A percentile compares a stretch with the other conserved stretches of the same genome.
Conservation (phyloP, 2,888 invertebrate genomes). For the Theretra japonica region DNA sequence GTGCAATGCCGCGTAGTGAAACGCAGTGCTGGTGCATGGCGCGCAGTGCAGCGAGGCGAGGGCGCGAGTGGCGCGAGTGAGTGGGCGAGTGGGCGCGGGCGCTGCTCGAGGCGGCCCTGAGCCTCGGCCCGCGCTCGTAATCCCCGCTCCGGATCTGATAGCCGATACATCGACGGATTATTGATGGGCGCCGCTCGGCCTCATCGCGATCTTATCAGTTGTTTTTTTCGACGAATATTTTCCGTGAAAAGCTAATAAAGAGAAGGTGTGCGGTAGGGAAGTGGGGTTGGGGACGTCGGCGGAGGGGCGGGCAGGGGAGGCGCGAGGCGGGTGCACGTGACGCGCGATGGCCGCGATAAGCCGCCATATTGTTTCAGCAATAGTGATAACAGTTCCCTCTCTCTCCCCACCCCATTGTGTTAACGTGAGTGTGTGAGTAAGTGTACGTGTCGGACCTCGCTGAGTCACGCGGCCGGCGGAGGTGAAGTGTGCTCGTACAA, state of each 20-base stretch:
- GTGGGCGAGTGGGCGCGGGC: slow-evolving; percentile 27
- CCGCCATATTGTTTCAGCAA: slow-evolving; percentile 77
- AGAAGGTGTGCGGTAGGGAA: slow-evolving; percentile 36
- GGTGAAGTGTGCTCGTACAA: neutral
- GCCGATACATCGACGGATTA: slow-evolving; percentile 66
- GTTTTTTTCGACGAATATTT: slow-evolving; percentile 77
- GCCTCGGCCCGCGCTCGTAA: slow-evolving; percentile 28
- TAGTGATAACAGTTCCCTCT: slow-evolving; percentile 29
- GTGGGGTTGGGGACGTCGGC: slow-evolving; percentile 45
- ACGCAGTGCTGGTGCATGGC: slow-evolving; percentile 23
- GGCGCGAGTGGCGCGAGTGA: slow-evolving; percentile 30
- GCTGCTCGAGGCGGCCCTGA: slow-evolving; percentile 10
- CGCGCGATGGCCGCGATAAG: slow-evolving; percentile 64
- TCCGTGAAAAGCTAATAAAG: slow-evolving; percentile 78
- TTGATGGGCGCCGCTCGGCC: slow-evolving; percentile 76
- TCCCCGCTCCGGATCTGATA: slow-evolving; percentile 52
- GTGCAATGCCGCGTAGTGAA: slow-evolving; percentile 18
- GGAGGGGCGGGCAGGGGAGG: slow-evolving; percentile 45
- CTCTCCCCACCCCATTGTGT: slow-evolving; percentile 29
- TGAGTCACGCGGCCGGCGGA: neutral
- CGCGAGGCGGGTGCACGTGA: slow-evolving; percentile 59
- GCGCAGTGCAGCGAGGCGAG: slow-evolving; percentile 29
- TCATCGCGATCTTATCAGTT: slow-evolving; percentile 79
- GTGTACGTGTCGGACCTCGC: neutral
- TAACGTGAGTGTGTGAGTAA: neutral